These are phyloP conservation scores for Drosophila neotestacea DNA, from an alignment of 2,888 invertebrate species.

Conservation along the genomic window DNA sequence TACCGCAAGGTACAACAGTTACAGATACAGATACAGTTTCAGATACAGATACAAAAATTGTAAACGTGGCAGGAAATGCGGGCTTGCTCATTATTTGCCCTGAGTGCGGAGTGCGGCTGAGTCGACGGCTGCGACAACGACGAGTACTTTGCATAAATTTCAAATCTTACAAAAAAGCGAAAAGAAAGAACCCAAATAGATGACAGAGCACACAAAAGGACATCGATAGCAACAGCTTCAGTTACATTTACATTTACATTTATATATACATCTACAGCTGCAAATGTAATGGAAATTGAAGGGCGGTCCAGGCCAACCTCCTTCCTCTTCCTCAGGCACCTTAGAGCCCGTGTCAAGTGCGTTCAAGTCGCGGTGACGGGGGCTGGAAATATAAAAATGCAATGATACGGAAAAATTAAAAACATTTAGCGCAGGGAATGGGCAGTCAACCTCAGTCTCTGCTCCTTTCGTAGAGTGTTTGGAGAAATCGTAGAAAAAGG, in stretches of 20 bases:
- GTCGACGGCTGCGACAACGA: slow-evolving; percentile 64
- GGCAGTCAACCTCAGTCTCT: background rate
- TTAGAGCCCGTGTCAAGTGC: slow-evolving; percentile 76
- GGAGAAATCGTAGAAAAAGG: slow-evolving; percentile 3
- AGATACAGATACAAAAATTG: slow-evolving; percentile 41
- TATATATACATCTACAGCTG: slow-evolving; percentile 38
- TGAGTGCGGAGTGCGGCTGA: slow-evolving; percentile 68
- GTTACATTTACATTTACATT: background rate
- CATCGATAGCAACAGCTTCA: slow-evolving; percentile 77
- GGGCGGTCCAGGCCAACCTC: slow-evolving; percentile 52
- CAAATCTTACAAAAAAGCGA: slow-evolving; percentile 63
- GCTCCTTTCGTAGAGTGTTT: slow-evolving; percentile 1
- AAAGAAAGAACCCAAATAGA: slow-evolving; percentile 60
- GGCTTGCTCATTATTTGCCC: slow-evolving; percentile 81
- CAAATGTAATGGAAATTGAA: slow-evolving; percentile 80
- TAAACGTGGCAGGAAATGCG: slow-evolving; percentile 80
- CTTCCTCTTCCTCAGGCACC: slow-evolving; percentile 49
- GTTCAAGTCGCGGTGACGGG: slow-evolving; percentile 8
- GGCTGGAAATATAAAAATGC: slow-evolving; percentile 64
- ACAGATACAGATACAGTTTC: slow-evolving; percentile 21
- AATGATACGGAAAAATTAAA: slow-evolving; percentile 82
- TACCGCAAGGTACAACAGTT: slow-evolving; percentile 40
- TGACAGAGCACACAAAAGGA: slow-evolving; percentile 81
- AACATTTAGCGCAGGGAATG: slow-evolving; percentile 63
- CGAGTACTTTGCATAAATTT: slow-evolving; percentile 79